Evolutionary conservation across 1,140 invertebrate genomes (phyloP).

Genomic region (Scaptomyza hsui): DNA sequence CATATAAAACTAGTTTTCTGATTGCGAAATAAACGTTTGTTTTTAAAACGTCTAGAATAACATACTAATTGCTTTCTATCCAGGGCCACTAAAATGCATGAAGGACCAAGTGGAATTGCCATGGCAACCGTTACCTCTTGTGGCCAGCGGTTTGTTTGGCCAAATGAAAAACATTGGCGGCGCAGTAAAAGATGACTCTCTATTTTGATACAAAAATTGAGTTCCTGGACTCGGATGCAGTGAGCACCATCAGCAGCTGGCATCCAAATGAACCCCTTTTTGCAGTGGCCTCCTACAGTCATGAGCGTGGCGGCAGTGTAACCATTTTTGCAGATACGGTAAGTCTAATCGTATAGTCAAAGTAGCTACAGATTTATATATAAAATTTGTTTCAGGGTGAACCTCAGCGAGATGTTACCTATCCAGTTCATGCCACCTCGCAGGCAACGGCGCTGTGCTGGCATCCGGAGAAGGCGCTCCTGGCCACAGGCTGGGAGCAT

Average conservation of each 20-base stretch:
- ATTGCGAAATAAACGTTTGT: conserved; percentile 6
- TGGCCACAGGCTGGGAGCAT: conserved; percentile 95
- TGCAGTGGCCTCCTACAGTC: conserved; percentile 93
- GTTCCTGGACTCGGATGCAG: conserved; percentile 88
- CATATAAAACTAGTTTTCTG: conserved; percentile 18
- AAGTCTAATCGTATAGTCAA: conserved; percentile 61
- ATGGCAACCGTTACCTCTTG: conserved; percentile 62
- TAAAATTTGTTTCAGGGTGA: conserved; percentile 87
- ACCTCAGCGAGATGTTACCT: conserved; percentile 90
- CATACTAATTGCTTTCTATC: not conserved
- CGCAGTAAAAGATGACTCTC: conserved; percentile 87
- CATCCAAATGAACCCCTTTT: conserved; percentile 91
- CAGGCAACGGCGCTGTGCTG: conserved; percentile 93
- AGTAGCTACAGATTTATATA: not conserved
- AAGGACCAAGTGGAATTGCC: conserved; percentile 2
- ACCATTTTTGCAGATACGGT: conserved; percentile 95
- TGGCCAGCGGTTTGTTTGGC: conserved; percentile 34
- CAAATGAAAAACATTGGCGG: not conserved
- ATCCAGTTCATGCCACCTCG: conserved; percentile 89
- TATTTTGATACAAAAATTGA: conserved; percentile 91
- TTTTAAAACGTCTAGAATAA: conserved; percentile 5
- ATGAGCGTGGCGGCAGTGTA: conserved; percentile 94
- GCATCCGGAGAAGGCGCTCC: conserved; percentile 93
- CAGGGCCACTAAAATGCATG: conserved; percentile 13
- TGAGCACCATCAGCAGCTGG: conserved; percentile 91